Evolutionary conservation across 2,888 invertebrate species (phyloP).

Genomic region (Lottia scabra): DNA sequence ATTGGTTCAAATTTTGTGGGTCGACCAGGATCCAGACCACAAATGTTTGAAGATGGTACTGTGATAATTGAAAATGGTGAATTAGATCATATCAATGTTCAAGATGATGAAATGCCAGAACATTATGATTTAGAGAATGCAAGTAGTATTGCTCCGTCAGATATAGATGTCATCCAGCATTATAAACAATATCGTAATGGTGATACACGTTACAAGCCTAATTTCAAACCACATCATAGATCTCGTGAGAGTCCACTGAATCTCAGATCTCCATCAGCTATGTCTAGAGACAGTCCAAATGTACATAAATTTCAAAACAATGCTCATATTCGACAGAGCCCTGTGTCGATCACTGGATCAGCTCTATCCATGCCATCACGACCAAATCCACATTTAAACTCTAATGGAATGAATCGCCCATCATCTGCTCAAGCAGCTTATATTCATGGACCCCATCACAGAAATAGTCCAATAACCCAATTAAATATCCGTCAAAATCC

Average conservation of each 20-base stretch:
- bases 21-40: constrained; percentile 37
- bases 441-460: constrained; percentile 23
- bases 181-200: constrained; percentile 94
- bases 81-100: constrained; percentile 39
- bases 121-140: constrained; percentile 94
- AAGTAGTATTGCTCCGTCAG: constrained; percentile 96
- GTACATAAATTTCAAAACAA: constrained; percentile 9
- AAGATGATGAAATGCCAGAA: constrained; percentile 59
- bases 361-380: constrained; percentile 39
- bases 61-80: constrained; percentile 62
- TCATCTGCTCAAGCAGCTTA: constrained; percentile 45
- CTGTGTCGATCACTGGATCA: constrained; percentile 32
- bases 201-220: constrained; percentile 74
- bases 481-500: constrained; percentile 41
- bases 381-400: constrained; percentile 35
- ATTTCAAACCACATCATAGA: constrained; percentile 71
- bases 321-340: constrained; percentile 24
- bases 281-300: constrained; percentile 28
- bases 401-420: constrained; percentile 46
- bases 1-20: constrained; percentile 84
- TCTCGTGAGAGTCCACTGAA: constrained; percentile 35
- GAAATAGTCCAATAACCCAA: constrained; percentile 50
- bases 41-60: constrained; percentile 58
- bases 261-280: constrained; percentile 31
- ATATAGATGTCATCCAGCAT: constrained; percentile 96